Percentiles rank a stretch among this genome's conserved stretches.
These are phyloP conservation scores for Sprattus sprattus DNA, from an alignment of 2,113 vertebrate genomes.

Conservation along the genomic window DNA sequence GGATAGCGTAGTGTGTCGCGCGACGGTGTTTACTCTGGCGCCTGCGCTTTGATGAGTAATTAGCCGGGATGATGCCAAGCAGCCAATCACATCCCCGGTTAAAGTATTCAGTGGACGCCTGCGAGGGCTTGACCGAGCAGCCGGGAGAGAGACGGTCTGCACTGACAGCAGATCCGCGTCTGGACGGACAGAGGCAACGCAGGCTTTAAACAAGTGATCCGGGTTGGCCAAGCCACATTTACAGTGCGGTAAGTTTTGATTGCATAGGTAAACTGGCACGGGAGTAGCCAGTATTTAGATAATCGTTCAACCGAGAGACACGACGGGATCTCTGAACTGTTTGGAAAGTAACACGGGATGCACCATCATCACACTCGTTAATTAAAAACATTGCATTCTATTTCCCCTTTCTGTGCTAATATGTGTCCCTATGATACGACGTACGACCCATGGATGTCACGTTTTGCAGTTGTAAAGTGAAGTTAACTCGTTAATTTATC, in stretches of 20 bases:
- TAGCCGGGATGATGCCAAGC: constrained; percentile 26
- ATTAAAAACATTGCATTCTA: background rate
- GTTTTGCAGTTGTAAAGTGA: background rate
- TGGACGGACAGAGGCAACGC: constrained; percentile 2
- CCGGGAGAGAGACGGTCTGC: constrained; percentile 33
- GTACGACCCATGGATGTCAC: background rate
- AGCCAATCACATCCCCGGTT: constrained; percentile 59
- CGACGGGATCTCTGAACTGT: background rate
- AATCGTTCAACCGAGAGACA: background rate
- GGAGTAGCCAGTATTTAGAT: constrained; percentile 12
- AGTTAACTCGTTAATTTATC: background rate
- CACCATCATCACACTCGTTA: background rate
- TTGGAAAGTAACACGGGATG: background rate
- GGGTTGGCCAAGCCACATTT: constrained; percentile 19
- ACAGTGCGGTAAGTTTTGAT: constrained; percentile 20
- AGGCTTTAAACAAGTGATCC: constrained; percentile 13
- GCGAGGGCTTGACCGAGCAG: constrained; percentile 45
- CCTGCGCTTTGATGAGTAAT: constrained; percentile 46
- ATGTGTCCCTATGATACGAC: background rate
- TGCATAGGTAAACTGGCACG: constrained; percentile 6
- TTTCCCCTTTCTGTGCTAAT: background rate
- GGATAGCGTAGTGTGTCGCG: background rate
- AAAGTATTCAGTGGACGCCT: constrained; percentile 36
- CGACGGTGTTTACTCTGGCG: constrained; percentile 20
- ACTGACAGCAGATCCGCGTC: constrained; percentile 35